Evolutionary conservation across 2,888 invertebrate species (phyloP), one percentile per base, ranked within the genome.

Genomic region (Brachylomia viminalis): DNA sequence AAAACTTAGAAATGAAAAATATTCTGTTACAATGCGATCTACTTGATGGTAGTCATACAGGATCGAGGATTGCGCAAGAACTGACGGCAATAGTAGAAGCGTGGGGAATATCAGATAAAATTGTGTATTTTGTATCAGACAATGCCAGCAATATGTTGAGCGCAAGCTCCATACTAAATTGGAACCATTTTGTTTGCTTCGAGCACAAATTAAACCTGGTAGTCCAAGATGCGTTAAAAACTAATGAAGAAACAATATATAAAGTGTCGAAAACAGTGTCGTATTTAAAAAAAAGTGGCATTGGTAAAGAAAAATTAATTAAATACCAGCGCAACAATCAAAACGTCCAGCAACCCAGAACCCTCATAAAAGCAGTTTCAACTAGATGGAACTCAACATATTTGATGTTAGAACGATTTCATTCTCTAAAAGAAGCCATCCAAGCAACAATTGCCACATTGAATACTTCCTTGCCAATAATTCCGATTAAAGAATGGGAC

Each of bases 141-240:
- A 76, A 76, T 64, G 70, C 75, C 69, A 69, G 70, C 30, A 58
- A 58, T 58, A 58, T 58, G 30, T 70, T 79, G 47, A 71, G 75
- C 33, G 79, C 71, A 61, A 75, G 75, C 66, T 49, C 49, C 30
- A 68, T 75, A 67, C 67, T 75, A 75, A 75, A 75, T 66, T 79
- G 72, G 79, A 75, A 58, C 49, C 75, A 79, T 68, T 79, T 79
- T 67, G 75, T 72, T 23, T 79, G 79, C 59, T 79, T 71, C 66
- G 68, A 72, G 54, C 77, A 77, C 62, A 72, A 77, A 73, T 62
- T 77, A 59, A 59, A 30, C 64, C 67, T 72, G 52, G 49, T 76
- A 54, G 76, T 72, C 45, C 66, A 76, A 58, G 71, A 71, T 66
- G 71, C 71, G 65, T 72, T 72, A 72, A 67, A 67, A 33, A 33